Percentiles rank a stretch among this genome's conserved stretches.
Evolutionary conservation across 30 jellyfish, hydroid and myxozoan genomes (phyloP).

Genomic region (Turritopsis dohrnii): DNA sequence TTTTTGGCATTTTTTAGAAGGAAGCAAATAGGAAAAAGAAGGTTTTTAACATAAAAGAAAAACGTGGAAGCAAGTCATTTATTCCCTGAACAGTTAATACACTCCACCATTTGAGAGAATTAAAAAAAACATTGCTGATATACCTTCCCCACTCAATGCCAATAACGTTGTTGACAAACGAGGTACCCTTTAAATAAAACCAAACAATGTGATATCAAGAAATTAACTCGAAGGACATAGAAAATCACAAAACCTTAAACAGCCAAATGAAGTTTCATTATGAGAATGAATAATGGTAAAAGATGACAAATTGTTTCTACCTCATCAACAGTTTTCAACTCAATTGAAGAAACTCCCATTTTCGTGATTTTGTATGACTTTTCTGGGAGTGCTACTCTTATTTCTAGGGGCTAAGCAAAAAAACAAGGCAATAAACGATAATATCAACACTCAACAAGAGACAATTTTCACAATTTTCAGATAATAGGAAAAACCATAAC

Average conservation of each 20-base stretch:
- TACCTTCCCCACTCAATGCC: slow-evolving; percentile 33
- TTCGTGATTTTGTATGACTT: slow-evolving; percentile 62
- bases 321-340: background rate
- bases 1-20: too few relatives aligned
- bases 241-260: background rate
- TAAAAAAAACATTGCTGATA: background rate
- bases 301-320: background rate
- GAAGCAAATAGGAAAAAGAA: too few relatives aligned
- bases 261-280: too few relatives aligned
- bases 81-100: too few relatives aligned
- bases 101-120: too few relatives aligned
- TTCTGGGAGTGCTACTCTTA: slow-evolving; percentile 61
- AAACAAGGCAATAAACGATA: background rate
- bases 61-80: too few relatives aligned
- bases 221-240: background rate
- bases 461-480: background rate
- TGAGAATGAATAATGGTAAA: too few relatives aligned
- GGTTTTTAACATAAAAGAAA: too few relatives aligned
- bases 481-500: background rate
- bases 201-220: background rate
- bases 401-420: slow-evolving; percentile 72
- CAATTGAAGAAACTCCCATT: slow-evolving; percentile 43
- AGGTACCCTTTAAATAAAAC: slow-evolving; percentile 1
- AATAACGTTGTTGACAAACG: background rate
- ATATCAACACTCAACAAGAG: background rate